Evolutionary conservation across 2,888 invertebrate species (phyloP).

Genomic region (Troglohyphantes excavatus): DNA sequence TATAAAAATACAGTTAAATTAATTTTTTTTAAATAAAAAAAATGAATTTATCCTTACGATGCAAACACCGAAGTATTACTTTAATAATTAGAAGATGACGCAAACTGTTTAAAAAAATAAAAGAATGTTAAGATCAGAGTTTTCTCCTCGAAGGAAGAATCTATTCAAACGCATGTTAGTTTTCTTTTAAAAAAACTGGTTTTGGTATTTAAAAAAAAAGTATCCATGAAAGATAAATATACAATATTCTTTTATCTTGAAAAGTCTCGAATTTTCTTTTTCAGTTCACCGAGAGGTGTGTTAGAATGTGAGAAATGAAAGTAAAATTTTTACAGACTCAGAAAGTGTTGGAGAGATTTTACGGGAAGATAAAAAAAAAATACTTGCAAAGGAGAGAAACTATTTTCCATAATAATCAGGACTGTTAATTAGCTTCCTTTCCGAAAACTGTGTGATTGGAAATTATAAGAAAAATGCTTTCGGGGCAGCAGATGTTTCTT

Average conservation of each 20-base stretch:
- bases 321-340: neutral
- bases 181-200: neutral
- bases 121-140: conserved; percentile 17
- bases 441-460: conserved; percentile 1
- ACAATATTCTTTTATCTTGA: conserved; percentile 3
- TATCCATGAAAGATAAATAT: neutral
- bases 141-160: neutral
- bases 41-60: too few relatives aligned
- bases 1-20: neutral
- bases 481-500: neutral
- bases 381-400: neutral
- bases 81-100: conserved; percentile 14
- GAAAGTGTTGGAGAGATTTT: neutral
- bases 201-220: neutral
- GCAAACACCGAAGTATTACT: neutral
- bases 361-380: neutral
- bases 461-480: neutral
- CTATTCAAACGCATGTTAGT: conserved; percentile 2
- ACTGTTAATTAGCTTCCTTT: conserved; percentile 45
- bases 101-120: neutral
- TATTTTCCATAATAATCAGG: conserved; percentile 22
- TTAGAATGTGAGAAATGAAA: neutral
- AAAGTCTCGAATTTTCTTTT: neutral
- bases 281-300: neutral
- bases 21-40: neutral